These are phyloP conservation scores for Enteromius afrohamiltoni DNA, from an alignment of 2,797 vertebrate genomes.

Conservation along the genomic window DNA sequence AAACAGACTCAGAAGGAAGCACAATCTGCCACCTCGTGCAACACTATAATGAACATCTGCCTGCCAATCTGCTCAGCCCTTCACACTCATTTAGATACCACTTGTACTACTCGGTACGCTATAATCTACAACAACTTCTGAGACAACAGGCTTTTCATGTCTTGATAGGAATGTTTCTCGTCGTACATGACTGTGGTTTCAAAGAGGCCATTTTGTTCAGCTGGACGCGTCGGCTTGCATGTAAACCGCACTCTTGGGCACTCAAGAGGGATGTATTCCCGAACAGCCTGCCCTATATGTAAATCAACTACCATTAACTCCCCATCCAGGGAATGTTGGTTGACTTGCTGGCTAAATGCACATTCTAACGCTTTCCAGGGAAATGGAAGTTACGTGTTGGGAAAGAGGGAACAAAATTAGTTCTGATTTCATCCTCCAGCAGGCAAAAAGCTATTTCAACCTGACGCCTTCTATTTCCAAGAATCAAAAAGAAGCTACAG, in stretches of 20 bases:
- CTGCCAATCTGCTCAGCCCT: slow-evolving; percentile 11
- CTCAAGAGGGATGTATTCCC: slow-evolving; percentile 21
- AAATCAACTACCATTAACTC: slow-evolving; percentile 36
- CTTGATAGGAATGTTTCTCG: background rate
- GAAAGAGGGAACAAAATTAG: background rate
- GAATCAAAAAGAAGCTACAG: background rate
- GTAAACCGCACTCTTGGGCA: slow-evolving; percentile 3
- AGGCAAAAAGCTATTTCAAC: slow-evolving; percentile 7
- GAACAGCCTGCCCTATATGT: slow-evolving; percentile 34
- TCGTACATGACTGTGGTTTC: slow-evolving; percentile 14
- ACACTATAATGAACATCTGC: slow-evolving; percentile 48
- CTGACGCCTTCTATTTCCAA: background rate
- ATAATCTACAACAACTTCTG: background rate
- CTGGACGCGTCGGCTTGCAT: background rate
- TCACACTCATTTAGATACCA: background rate
- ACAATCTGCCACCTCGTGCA: slow-evolving; percentile 31
- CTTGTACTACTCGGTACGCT: background rate
- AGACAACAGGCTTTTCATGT: background rate
- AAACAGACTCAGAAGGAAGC: slow-evolving; percentile 26
- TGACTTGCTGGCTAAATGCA: slow-evolving; percentile 16
- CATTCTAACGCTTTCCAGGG: background rate
- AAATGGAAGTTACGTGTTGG: background rate
- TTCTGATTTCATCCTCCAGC: background rate
- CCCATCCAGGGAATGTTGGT: slow-evolving; percentile 17
- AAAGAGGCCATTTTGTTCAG: slow-evolving; percentile 17